Percentiles rank a stretch among this genome's conserved stretches.
Conservation (phyloP, 1,140 invertebrate species). For the Triops cancriformis region DNA sequence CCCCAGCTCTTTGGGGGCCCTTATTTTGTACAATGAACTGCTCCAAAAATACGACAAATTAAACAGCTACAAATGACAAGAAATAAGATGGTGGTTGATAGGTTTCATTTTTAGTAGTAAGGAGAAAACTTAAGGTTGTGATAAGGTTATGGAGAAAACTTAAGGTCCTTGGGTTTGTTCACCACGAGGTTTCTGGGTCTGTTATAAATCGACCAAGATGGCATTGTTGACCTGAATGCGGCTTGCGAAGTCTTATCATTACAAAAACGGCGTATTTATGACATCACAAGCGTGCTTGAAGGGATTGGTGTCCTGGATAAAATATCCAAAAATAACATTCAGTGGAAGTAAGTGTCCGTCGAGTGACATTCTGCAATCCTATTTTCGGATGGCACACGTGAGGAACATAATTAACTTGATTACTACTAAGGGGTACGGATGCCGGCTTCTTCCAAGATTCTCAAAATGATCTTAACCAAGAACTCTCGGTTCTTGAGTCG, state of each 20-base stretch:
- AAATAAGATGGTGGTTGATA: no score
- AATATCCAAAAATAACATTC: constrained; percentile 92
- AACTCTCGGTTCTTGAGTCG: constrained; percentile 54
- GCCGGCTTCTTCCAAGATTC: constrained; percentile 22
- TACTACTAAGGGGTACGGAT: constrained; percentile 7
- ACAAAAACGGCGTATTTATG: constrained; percentile 97
- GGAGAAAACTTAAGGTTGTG: no score
- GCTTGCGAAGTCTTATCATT: constrained; percentile 89
- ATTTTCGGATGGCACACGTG: not conserved
- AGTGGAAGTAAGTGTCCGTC: constrained; percentile 64
- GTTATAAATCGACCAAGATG: constrained; percentile 75
- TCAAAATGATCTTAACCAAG: constrained; percentile 44
- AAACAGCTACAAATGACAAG: no score
- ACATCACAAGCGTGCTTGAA: constrained; percentile 99
- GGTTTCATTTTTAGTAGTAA: no score
- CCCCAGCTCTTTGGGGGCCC: no score
- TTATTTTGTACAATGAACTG: no score
- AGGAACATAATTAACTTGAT: not conserved
- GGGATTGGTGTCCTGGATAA: constrained; percentile 98
- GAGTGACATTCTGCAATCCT: constrained; percentile 17
- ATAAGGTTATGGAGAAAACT: no score
- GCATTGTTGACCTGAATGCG: constrained; percentile 78
- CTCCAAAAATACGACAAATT: no score
- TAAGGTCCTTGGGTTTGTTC: constrained; percentile 82
- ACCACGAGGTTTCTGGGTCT: constrained; percentile 89